phyloP scores from a whole-genome alignment of 2,113 vertebrate genomes.

The Dicaeum eximium region DNA sequence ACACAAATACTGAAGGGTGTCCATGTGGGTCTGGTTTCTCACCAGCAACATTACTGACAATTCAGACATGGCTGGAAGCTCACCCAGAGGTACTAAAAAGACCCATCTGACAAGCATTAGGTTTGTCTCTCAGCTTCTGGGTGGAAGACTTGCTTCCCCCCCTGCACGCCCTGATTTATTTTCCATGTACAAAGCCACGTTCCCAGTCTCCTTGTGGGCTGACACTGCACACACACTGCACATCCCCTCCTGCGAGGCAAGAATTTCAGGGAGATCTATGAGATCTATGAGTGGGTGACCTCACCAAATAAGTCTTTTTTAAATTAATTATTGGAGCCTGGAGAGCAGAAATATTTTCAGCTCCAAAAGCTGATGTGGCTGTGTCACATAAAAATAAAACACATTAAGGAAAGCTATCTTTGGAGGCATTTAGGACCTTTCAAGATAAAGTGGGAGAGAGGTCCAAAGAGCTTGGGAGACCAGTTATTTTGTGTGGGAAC shows the following conservation, averaged over 20 bases:
- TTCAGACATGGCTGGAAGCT: background rate
- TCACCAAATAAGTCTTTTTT: constrained; percentile 33
- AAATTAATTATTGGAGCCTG: constrained; percentile 42
- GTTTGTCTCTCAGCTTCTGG: background rate
- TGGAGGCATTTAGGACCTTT: constrained; percentile 41
- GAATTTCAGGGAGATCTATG: background rate
- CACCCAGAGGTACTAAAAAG: background rate
- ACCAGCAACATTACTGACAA: background rate
- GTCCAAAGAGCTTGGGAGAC: constrained; percentile 55
- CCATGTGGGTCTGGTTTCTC: background rate
- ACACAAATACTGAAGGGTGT: background rate
- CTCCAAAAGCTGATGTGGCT: constrained; percentile 24
- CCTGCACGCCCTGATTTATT: background rate
- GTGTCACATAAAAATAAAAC: constrained; percentile 29
- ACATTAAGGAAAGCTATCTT: constrained; percentile 58
- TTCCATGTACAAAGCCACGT: background rate
- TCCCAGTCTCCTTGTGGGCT: background rate
- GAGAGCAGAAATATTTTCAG: constrained; percentile 35
- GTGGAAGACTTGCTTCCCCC: background rate
- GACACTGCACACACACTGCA: background rate
- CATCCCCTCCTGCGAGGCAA: constrained; percentile 9
- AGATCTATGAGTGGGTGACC: too few relatives aligned
- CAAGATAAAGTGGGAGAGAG: constrained; percentile 49
- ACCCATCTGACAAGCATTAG: background rate
- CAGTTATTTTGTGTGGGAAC: constrained; percentile 78